A percentile compares a stretch with the other conserved stretches of the same genome.
phyloP scores from a whole-genome alignment of 2,888 invertebrate species.

The Phaedon cochleariae region DNA sequence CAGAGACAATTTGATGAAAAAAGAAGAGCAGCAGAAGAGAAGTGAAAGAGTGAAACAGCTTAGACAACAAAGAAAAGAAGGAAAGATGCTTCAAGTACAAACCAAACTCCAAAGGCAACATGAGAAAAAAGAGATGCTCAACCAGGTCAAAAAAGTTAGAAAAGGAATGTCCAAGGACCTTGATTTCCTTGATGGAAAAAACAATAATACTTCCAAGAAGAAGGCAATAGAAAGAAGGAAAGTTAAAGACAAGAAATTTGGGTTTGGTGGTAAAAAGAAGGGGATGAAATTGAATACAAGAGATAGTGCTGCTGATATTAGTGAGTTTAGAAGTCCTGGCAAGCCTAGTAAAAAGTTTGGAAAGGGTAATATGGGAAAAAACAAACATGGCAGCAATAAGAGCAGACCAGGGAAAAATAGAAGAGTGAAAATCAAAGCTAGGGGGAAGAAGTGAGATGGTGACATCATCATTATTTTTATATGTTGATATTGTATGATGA shows the following conservation, averaged over 20 bases:
- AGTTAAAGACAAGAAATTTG: slow-evolving; percentile 86
- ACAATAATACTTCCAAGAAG: slow-evolving; percentile 48
- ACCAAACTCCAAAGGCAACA: slow-evolving; percentile 84
- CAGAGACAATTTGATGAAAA: slow-evolving; percentile 81
- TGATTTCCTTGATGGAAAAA: slow-evolving; percentile 77
- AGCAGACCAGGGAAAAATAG: slow-evolving; percentile 63
- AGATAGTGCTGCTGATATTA: slow-evolving; percentile 76
- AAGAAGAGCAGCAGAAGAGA: slow-evolving; percentile 84
- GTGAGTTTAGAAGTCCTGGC: slow-evolving; percentile 63
- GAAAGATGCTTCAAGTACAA: slow-evolving; percentile 87
- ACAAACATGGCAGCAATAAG: slow-evolving; percentile 28
- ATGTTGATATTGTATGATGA: not conserved
- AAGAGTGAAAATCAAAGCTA: slow-evolving; percentile 60
- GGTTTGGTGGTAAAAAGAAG: slow-evolving; percentile 95
- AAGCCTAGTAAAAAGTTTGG: slow-evolving; percentile 49
- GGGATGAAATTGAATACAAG: slow-evolving; percentile 88
- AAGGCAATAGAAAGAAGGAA: slow-evolving; percentile 66
- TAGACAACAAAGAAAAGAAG: slow-evolving; percentile 90
- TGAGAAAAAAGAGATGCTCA: slow-evolving; percentile 91
- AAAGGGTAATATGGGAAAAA: slow-evolving; percentile 40
- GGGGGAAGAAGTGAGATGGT: slow-evolving; percentile 38
- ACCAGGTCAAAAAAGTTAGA: slow-evolving; percentile 92
- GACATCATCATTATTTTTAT: not conserved
- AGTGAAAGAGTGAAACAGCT: slow-evolving; percentile 91
- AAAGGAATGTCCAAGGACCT: slow-evolving; percentile 81